These are phyloP conservation scores for Drosophila mimica DNA, from an alignment of 2,888 invertebrate genomes.

Conservation along the genomic window DNA sequence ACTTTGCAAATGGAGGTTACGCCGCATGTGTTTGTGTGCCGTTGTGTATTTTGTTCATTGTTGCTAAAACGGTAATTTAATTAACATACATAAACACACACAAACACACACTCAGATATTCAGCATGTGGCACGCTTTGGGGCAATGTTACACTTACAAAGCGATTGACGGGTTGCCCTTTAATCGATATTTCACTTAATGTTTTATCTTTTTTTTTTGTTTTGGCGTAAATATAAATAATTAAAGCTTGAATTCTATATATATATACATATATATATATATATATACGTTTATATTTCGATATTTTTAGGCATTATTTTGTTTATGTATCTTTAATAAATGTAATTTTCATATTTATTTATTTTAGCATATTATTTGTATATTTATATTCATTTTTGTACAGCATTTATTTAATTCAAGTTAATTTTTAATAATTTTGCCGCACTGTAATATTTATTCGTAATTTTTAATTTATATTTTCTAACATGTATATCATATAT, in stretches of 20 bases:
- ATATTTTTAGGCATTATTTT: neutral
- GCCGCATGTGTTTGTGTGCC: constrained; percentile 32
- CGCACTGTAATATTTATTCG: neutral
- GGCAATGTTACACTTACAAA: constrained; percentile 61
- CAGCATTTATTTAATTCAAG: neutral
- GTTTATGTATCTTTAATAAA: neutral
- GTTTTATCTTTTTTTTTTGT: constrained; percentile 7
- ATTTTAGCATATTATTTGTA: neutral
- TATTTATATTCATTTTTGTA: neutral
- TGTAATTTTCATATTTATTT: neutral
- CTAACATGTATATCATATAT: neutral
- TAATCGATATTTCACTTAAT: constrained; percentile 59
- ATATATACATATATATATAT: neutral
- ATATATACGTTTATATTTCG: no score
- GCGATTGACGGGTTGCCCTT: constrained; percentile 36
- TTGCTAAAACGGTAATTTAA: constrained; percentile 73
- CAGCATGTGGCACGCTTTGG: constrained; percentile 35
- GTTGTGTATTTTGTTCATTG: constrained; percentile 48
- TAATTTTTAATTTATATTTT: neutral
- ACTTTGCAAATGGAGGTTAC: constrained; percentile 63
- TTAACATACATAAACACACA: constrained; percentile 71
- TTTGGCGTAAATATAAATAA: neutral
- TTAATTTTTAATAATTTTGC: neutral
- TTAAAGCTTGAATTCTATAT: neutral
- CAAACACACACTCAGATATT: constrained; percentile 12